These are phyloP conservation scores for Drosophila orena DNA, from an alignment of 1,140 invertebrate species.

Conservation along the genomic window DNA sequence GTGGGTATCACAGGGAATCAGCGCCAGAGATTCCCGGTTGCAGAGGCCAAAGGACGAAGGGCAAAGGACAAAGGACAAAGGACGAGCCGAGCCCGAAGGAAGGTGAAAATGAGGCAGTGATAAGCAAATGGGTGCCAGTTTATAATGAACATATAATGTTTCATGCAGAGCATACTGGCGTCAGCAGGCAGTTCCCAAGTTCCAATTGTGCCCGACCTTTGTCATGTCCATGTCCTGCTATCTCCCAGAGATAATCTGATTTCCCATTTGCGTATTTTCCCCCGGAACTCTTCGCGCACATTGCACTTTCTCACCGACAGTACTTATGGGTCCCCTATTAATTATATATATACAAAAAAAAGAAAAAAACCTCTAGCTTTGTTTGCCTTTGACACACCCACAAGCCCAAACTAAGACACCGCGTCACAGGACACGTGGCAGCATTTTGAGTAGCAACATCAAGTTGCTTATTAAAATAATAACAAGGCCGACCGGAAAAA, in stretches of 20 bases:
- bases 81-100: constrained; percentile 4
- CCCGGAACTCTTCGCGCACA: constrained; percentile 22
- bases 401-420: constrained; percentile 3
- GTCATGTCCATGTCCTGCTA: constrained; percentile 7
- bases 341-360: constrained; percentile 42
- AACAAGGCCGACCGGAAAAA: constrained; percentile 54
- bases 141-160: constrained; percentile 26
- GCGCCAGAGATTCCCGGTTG: constrained; percentile 4
- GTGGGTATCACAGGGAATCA: constrained; percentile 32
- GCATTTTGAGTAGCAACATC: constrained; percentile 62
- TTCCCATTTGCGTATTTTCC: background rate
- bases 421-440: constrained; percentile 56
- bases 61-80: constrained; percentile 6
- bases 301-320: constrained; percentile 49
- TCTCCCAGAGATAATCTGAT: constrained; percentile 25
- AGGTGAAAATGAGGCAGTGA: constrained; percentile 26
- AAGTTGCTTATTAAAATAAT: constrained; percentile 76
- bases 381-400: constrained; percentile 35
- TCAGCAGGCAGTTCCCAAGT: constrained; percentile 14
- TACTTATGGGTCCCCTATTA: constrained; percentile 18
- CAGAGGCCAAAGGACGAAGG: constrained; percentile 14
- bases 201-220: constrained; percentile 19
- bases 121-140: constrained; percentile 23
- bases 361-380: background rate
- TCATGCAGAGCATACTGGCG: constrained; percentile 4